These are phyloP conservation scores for Tetragonula carbonaria DNA, from an alignment of 2,888 invertebrate species.

Conservation along the genomic window DNA sequence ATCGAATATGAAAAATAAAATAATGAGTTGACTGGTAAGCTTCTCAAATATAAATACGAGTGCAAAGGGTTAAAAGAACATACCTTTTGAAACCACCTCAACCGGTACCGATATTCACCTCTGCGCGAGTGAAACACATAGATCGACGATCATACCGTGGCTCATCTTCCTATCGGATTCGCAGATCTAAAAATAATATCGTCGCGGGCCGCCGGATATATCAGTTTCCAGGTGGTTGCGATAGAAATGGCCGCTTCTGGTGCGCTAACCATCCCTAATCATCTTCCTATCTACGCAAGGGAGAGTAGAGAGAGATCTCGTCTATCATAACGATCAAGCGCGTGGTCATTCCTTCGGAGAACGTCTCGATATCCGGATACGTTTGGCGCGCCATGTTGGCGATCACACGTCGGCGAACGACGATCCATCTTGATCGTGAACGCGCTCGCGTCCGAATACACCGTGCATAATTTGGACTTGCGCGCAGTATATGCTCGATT, in stretches of 20 bases:
- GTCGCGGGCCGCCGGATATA: neutral
- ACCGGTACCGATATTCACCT: neutral
- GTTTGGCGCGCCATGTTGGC: conserved; percentile 24
- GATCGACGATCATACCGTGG: neutral
- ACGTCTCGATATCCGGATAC: conserved; percentile 16
- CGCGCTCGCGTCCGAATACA: neutral
- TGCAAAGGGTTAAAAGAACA: too few species aligned
- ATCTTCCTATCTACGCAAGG: conserved; percentile 32
- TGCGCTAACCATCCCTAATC: conserved; percentile 44
- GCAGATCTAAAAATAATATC: neutral
- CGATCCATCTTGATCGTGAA: conserved; percentile 47
- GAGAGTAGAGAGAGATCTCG: conserved; percentile 11
- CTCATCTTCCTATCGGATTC: neutral
- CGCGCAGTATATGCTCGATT: too few species aligned
- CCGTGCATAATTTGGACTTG: neutral
- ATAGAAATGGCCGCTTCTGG: conserved; percentile 4
- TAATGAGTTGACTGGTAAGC: too few species aligned
- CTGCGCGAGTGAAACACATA: neutral
- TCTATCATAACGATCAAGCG: conserved; percentile 42
- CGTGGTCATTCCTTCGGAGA: conserved; percentile 28
- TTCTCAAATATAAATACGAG: too few species aligned
- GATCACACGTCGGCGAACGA: neutral
- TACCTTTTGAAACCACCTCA: too few species aligned
- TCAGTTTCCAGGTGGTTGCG: conserved; percentile 51
- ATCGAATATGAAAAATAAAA: too few species aligned